Percentiles rank a stretch among this genome's conserved stretches.
These are phyloP conservation scores for Hypotaenidia okinawae DNA, from an alignment of 2,797 vertebrate species.

Conservation along the genomic window DNA sequence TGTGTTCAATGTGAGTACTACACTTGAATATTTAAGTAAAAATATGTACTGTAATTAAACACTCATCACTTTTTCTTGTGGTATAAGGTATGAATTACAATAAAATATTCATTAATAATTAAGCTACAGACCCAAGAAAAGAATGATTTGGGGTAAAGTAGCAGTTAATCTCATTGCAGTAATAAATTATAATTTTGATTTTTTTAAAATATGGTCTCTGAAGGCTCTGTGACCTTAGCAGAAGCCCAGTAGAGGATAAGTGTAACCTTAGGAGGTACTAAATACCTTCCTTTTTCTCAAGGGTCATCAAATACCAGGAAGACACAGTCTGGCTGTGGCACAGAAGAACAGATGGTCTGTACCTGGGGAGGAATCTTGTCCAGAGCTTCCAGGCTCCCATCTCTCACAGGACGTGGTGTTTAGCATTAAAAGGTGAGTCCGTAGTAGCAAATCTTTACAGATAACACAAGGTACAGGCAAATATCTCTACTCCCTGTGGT, in stretches of 20 bases:
- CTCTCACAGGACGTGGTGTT: background rate
- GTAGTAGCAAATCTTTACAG: background rate
- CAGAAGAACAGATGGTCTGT: background rate
- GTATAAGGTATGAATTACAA: background rate
- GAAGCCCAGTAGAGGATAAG: background rate
- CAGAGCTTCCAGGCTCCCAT: background rate
- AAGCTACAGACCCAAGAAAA: background rate
- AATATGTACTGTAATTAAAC: background rate
- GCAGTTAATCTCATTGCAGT: background rate
- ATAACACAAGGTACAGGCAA: background rate
- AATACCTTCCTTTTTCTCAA: no score
- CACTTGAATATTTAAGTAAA: background rate
- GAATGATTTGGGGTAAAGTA: background rate
- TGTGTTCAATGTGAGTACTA: background rate
- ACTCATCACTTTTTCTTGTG: background rate
- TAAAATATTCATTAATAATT: background rate
- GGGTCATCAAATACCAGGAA: rapidly evolving
- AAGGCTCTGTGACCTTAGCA: background rate
- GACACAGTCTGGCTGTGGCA: rapidly evolving
- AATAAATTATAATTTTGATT: background rate
- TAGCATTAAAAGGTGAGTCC: background rate
- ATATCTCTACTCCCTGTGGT: background rate
- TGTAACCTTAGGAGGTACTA: background rate
- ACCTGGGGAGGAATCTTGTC: background rate
- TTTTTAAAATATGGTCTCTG: background rate